Evolutionary conservation across 1,140 invertebrate species (phyloP).

Genomic region (Plodia interpunctella): DNA sequence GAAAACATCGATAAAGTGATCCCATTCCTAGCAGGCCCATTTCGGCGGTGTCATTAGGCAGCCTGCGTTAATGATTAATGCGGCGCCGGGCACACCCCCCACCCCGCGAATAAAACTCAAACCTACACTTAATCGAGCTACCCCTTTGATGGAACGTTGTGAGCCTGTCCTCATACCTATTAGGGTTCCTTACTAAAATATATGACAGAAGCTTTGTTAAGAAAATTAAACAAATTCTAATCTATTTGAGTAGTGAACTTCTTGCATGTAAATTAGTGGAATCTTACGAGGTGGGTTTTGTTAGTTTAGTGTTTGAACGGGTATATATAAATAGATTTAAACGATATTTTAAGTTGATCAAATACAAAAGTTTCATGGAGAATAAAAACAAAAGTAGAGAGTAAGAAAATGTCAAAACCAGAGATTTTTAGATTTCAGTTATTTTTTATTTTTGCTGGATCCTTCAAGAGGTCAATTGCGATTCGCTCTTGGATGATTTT

Average conservation of each 20-base stretch:
- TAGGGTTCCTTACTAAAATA: not conserved
- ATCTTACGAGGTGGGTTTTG: too few species aligned
- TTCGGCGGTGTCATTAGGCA: slow-evolving; percentile 74
- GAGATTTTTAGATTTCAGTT: too few species aligned
- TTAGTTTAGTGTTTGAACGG: too few species aligned
- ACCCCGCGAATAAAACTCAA: slow-evolving; percentile 60
- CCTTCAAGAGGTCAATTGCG: not conserved
- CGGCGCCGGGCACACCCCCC: slow-evolving; percentile 44
- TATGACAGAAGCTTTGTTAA: not conserved
- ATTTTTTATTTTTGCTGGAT: not conserved
- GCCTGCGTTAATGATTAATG: slow-evolving; percentile 75
- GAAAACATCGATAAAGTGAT: slow-evolving; percentile 36
- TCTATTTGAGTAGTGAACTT: too few species aligned
- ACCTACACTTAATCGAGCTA: slow-evolving; percentile 72
- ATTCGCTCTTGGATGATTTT: slow-evolving; percentile 17
- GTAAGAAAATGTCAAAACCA: too few species aligned
- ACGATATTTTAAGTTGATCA: too few species aligned
- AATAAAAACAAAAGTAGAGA: too few species aligned
- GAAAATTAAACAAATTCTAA: too few species aligned
- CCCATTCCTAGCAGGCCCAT: slow-evolving; percentile 56
- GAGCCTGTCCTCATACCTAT: slow-evolving; percentile 32
- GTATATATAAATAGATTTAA: too few species aligned
- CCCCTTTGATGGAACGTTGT: slow-evolving; percentile 66
- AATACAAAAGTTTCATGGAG: too few species aligned
- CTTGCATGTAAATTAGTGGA: too few species aligned